phyloP scores from a whole-genome alignment of 2,113 vertebrate genomes.

The Pteruthius melanotis region DNA sequence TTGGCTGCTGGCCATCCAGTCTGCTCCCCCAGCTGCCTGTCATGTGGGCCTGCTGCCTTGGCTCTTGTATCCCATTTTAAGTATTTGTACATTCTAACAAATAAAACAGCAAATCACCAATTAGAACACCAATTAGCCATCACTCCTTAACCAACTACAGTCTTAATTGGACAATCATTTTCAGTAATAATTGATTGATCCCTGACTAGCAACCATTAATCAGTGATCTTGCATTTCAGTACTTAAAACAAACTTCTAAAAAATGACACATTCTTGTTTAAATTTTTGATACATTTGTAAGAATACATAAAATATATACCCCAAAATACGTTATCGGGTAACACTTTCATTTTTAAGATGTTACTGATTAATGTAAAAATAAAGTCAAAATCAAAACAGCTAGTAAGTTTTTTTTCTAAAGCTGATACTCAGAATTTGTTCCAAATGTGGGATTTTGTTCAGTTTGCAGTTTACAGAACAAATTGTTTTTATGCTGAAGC shows the following conservation, averaged over 20 bases:
- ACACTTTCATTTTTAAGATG: not conserved
- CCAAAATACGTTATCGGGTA: fast-evolving
- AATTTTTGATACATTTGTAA: not conserved
- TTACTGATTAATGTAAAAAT: not conserved
- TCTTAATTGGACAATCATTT: conserved; percentile 42
- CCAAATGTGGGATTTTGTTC: not conserved
- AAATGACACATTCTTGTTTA: not conserved
- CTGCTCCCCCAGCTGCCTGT: conserved; percentile 55
- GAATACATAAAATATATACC: not conserved
- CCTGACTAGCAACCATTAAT: not conserved
- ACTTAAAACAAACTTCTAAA: not conserved
- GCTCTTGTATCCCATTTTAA: conserved; percentile 13
- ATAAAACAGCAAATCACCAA: conserved; percentile 49
- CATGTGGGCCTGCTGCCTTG: conserved; percentile 45
- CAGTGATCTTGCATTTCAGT: not conserved
- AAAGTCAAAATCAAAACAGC: not conserved
- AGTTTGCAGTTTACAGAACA: conserved; percentile 8
- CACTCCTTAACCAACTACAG: not conserved
- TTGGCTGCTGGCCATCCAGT: conserved; percentile 54
- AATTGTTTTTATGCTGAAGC: not conserved
- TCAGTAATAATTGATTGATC: conserved; percentile 30
- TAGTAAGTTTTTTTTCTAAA: not conserved
- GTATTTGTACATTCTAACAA: conserved; percentile 43
- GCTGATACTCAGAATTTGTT: not conserved
- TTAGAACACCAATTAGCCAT: conserved; percentile 50